Base-by-base conservation (phyloP, 2,797 vertebrate genomes). In the Pagetopsis macropterus region DNA sequence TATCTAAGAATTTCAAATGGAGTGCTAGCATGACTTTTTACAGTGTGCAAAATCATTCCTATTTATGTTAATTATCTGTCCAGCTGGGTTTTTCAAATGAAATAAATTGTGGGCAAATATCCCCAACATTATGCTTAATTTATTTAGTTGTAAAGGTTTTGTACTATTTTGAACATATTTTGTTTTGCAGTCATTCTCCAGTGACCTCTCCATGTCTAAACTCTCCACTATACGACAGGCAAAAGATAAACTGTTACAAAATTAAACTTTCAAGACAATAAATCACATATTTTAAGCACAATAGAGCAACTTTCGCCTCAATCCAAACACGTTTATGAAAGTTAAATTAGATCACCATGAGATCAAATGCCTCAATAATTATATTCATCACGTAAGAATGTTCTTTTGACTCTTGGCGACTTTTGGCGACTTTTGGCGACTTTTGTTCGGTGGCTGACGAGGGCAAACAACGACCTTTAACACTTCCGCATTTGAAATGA, bases 11-110 rank as follows among this genome's bases (percentile, higher is more conserved):
- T 61, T 62, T 69, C 4, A 46, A 27, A 50, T 16, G 1, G 10
- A 61, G 8, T 45, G 63, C 80, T 73, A 60, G 75, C 72, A 55
- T 83, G 14, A 79, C 58, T 84, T 83, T 15, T 73, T 67, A 33
- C 40, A 70, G 37, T 70, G 58, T 59, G 14, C 31, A 14, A 9
- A 58, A 45, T 50, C 9, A 64, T 62, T 60, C n/a, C 16, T n/a
- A 0, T 69, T 31, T 21, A n/a, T 4, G 48, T 12, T 11, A 4
- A 45, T 33, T 19, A 44, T 16, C 23, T 44, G 31, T 78, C 15
- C 21, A 14, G 13, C 0, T 14, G 7, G 16, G 27, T 51, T 55
- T 56, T 72, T 6, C 58, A 4, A 27, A 4, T 52, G 3, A 37
- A 43, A 16, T 15, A 0, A 31, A 55, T 72, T 37, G n/a, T 17